Base-by-base conservation (phyloP, 1,140 invertebrate species). In the Drosophila burlai region DNA sequence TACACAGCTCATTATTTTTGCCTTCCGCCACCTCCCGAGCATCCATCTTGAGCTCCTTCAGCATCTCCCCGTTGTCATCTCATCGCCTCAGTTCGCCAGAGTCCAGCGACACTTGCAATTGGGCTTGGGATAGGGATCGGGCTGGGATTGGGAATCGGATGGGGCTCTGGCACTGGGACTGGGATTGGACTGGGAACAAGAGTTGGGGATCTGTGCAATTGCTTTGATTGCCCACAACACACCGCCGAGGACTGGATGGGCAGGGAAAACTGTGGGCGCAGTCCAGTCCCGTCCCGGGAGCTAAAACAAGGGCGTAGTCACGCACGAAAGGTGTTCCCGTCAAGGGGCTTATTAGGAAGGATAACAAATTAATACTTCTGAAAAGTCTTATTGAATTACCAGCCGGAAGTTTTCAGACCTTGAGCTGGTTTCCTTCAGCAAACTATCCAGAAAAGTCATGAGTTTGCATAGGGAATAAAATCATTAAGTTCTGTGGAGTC, bases 1-100 rank as follows among this genome's bases (percentile, higher is more conserved):
- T 89, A 76, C 85, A 89, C 85, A 84, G 77, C 84, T 87, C 84
- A 87, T 87, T 87, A 87, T 82, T 87, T 87, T 65, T 75, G 79
- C 77, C 66, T 69, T 29, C 52, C 11, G 36, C 42, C 66, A 36
- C 13, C 52, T 43, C 55, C 24, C 46, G 38, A 16, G 31, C 61
- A 57, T 76, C 59, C 77, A 66, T 80, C 68, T 65, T 43, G 34
- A n/a, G 68, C 46, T 65, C 31, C 46, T 52, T 47, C 45, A 26
- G 34, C 65, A 24, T 62, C 47, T 55, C 29, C 46, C n/a, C 54
- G 63, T 55, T 78, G 54, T 79, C 66, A 59, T 57, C 76, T 71
- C 55, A 34, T 60, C 49, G 54, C 67, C 43, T 42, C 64, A 45
- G 45, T 55, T 24, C 21, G 58, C 38, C 46, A 50, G n/a, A 63